A percentile compares a stretch with the other conserved stretches of the same genome.
These are phyloP conservation scores for Cataglyphis livida DNA, from an alignment of 2,888 invertebrate species.

Conservation along the genomic window DNA sequence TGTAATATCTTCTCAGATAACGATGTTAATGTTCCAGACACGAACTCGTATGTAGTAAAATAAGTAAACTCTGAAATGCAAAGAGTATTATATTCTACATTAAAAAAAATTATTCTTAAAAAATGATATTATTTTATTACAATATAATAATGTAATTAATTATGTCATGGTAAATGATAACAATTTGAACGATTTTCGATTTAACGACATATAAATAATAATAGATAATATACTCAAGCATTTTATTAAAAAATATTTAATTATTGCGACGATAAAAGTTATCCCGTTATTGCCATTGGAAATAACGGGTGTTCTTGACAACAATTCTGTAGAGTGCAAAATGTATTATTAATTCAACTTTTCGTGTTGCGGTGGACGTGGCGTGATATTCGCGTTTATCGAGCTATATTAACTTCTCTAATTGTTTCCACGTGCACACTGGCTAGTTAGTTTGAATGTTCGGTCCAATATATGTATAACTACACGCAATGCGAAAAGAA, in stretches of 20 bases:
- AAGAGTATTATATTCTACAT: not conserved
- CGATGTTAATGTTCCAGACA: not conserved
- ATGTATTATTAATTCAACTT: not conserved
- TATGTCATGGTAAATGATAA: not conserved
- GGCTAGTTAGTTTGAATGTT: not conserved
- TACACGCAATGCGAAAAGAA: not conserved
- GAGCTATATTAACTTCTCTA: not conserved
- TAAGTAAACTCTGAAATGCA: not conserved
- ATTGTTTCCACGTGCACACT: not conserved
- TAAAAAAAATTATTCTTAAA: not conserved
- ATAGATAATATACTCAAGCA: too few species aligned
- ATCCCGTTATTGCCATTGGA: not conserved
- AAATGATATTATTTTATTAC: constrained; percentile 18
- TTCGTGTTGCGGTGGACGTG: not conserved
- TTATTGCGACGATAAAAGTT: not conserved
- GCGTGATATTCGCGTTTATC: not conserved
- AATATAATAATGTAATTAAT: not conserved
- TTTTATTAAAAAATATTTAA: not conserved
- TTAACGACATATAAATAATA: too few species aligned
- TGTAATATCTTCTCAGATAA: not conserved
- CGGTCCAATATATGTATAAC: not conserved
- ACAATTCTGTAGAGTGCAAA: not conserved
- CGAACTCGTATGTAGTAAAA: not conserved
- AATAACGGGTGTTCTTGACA: not conserved
- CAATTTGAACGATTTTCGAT: too few species aligned